Evolutionary conservation across 2,888 invertebrate genomes (phyloP).

Genomic region (Epinotia brunnichana): DNA sequence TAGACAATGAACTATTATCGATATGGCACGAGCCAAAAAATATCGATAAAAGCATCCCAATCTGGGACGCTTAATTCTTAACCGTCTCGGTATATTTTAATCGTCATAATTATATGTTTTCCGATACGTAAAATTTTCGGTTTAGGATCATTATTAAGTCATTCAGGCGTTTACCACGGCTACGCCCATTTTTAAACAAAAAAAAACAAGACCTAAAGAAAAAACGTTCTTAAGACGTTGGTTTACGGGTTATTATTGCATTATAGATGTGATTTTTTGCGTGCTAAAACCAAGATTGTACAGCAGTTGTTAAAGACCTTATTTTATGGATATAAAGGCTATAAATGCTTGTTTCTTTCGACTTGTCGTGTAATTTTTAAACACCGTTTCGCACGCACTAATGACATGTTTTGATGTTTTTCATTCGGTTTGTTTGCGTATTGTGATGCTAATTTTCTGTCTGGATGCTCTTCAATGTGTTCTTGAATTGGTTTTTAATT

Average conservation of each 20-base stretch:
- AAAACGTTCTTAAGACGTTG: slow-evolving; percentile 15
- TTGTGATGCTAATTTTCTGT: slow-evolving; percentile 46
- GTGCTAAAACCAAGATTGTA: neutral
- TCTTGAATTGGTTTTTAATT: slow-evolving; percentile 52
- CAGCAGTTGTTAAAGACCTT: slow-evolving; percentile 3
- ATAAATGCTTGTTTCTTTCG: neutral
- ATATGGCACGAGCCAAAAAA: slow-evolving; percentile 14
- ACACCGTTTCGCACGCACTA: slow-evolving; percentile 63
- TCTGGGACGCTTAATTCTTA: slow-evolving; percentile 44
- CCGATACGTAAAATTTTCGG: slow-evolving; percentile 71
- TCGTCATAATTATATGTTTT: slow-evolving; percentile 75
- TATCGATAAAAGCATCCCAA: slow-evolving; percentile 14
- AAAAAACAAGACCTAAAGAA: neutral
- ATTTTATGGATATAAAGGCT: neutral
- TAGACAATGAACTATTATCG: too few species aligned
- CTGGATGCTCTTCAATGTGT: slow-evolving; percentile 36
- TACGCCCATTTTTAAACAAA: slow-evolving; percentile 64
- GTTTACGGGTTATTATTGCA: slow-evolving; percentile 13
- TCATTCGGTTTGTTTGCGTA: slow-evolving; percentile 43
- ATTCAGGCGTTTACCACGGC: slow-evolving; percentile 71
- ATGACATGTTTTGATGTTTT: slow-evolving; percentile 66
- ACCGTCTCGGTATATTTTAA: slow-evolving; percentile 60
- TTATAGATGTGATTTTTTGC: neutral
- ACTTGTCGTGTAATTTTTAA: slow-evolving; percentile 46
- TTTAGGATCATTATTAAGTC: slow-evolving; percentile 75